phyloP scores from a whole-genome alignment of 1,140 invertebrate genomes.

The Trichonephila inaurata region DNA sequence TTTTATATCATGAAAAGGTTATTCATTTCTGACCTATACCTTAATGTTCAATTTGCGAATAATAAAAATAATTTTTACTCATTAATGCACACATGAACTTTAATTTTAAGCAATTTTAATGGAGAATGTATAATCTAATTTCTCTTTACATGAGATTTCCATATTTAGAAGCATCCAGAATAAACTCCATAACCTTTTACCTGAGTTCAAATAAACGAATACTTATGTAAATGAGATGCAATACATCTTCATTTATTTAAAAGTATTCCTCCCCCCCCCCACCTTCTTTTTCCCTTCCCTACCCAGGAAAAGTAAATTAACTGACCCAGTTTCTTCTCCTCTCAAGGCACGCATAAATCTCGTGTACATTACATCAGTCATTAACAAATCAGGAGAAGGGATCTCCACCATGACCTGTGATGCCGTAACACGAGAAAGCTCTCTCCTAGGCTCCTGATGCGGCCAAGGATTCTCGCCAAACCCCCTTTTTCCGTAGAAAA shows the following conservation, averaged over 20 bases:
- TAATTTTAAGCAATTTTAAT: too few relatives aligned
- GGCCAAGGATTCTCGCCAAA: neutral
- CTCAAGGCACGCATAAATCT: slow-evolving; percentile 23
- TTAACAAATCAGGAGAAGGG: slow-evolving; percentile 46
- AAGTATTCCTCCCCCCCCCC: neutral
- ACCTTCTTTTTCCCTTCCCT: neutral
- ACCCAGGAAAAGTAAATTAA: slow-evolving; percentile 28
- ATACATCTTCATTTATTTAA: neutral
- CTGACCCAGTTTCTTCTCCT: slow-evolving; percentile 14
- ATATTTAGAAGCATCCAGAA: too few relatives aligned
- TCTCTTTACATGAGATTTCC: too few relatives aligned
- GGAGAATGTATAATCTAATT: too few relatives aligned
- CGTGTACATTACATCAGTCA: slow-evolving; percentile 45
- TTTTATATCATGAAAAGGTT: too few relatives aligned
- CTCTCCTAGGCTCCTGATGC: neutral
- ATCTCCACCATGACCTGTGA: slow-evolving; percentile 7
- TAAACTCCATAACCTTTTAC: neutral
- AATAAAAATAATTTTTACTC: too few relatives aligned
- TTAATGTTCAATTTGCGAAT: too few relatives aligned
- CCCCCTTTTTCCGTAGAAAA: neutral
- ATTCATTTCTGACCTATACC: too few relatives aligned
- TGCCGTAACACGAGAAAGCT: slow-evolving; percentile 45
- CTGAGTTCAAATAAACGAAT: neutral
- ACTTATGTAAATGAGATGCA: slow-evolving; percentile 1
- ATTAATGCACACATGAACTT: too few relatives aligned